phyloP scores from a whole-genome alignment of 2,797 vertebrate species.

The Hafferia zeledoni region DNA sequence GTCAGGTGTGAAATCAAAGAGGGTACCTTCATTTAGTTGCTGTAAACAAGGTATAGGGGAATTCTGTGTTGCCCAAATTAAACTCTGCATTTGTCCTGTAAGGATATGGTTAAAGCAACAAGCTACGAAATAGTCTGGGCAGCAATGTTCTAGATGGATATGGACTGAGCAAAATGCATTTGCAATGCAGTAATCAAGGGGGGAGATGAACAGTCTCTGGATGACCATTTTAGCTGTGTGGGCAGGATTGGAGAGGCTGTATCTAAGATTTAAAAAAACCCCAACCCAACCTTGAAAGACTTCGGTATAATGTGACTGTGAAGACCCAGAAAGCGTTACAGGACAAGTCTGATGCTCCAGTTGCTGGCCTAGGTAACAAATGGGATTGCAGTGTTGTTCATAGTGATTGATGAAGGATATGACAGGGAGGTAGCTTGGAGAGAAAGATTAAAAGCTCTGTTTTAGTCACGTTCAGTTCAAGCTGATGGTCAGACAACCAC shows the following conservation, averaged over 20 bases:
- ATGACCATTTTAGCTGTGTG: not conserved
- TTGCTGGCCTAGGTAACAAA: not conserved
- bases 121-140: not conserved
- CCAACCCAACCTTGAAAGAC: not conserved
- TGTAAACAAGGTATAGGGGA: not conserved
- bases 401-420: not conserved
- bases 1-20: not conserved
- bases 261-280: not conserved
- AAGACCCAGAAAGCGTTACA: not conserved
- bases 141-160: not conserved
- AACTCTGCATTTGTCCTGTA: not conserved
- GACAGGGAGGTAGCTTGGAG: not conserved
- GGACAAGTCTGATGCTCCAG: not conserved
- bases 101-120: not conserved
- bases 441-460: not conserved
- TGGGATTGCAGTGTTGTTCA: not conserved
- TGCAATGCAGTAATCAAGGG: not conserved
- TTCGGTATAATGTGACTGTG: not conserved
- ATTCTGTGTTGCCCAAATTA: not conserved
- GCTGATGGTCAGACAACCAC: not conserved
- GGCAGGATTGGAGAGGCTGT: not conserved
- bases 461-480: not conserved
- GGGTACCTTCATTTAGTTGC: not conserved
- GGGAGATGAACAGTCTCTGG: not conserved
- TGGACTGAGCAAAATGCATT: not conserved